Conservation (phyloP, 2,888 invertebrate genomes). For the Drosophila merina region DNA sequence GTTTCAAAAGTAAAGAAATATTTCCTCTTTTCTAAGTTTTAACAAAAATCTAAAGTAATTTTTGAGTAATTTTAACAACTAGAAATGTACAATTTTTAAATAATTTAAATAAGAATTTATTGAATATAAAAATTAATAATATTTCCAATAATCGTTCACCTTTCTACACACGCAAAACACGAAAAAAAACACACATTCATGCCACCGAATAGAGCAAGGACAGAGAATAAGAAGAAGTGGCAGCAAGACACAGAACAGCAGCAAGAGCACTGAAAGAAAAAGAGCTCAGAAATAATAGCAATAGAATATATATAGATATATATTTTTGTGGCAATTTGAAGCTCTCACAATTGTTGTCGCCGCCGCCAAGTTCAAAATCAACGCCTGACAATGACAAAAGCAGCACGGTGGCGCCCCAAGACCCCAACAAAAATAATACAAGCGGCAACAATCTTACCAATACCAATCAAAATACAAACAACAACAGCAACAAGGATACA, state of each 20-base stretch:
- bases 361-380: slow-evolving; percentile 73
- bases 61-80: too few species aligned
- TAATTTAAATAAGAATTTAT: neutral
- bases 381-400: slow-evolving; percentile 73
- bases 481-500: slow-evolving; percentile 30
- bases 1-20: too few species aligned
- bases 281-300: slow-evolving; percentile 10
- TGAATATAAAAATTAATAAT: slow-evolving; percentile 2
- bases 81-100: too few species aligned
- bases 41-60: too few species aligned
- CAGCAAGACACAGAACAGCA: slow-evolving; percentile 1
- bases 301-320: neutral
- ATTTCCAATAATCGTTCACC: slow-evolving; percentile 34
- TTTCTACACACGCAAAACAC: slow-evolving; percentile 11
- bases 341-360: slow-evolving; percentile 13
- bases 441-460: slow-evolving; percentile 16
- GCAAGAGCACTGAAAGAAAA: neutral
- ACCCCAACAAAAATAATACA: slow-evolving; percentile 25
- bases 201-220: slow-evolving; percentile 27
- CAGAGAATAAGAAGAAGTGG: slow-evolving; percentile 18
- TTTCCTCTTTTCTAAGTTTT: too few species aligned
- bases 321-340: neutral
- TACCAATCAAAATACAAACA: slow-evolving; percentile 18
- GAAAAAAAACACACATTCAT: neutral
- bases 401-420: slow-evolving; percentile 52